Evolutionary conservation across 2,888 invertebrate species (phyloP), one percentile per base, ranked within the genome.

Genomic region (Caenorhabditis drosophilae): DNA sequence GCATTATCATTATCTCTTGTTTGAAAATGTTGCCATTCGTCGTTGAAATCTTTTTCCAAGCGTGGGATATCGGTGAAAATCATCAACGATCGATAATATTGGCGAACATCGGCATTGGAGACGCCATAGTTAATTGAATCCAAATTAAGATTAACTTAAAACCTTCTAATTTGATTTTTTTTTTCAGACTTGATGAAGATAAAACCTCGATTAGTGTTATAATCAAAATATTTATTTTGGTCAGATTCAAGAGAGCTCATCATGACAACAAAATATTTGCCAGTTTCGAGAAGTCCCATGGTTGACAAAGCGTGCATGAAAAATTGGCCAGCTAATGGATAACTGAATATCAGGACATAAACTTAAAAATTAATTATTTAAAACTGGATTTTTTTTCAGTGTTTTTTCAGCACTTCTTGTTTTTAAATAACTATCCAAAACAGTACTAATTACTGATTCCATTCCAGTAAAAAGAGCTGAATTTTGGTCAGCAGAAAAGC

Each of bases 261-360:
- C 59, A 60, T 56, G 1, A 68, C 40, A 22, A 68, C 54, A 36
- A 68, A 60, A 25, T 57, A 64, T 18, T 60, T 41, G 46, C 68
- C 68, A n/a, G 68, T 57, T 18, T 68, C 63, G 9, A 68, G 27
- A 35, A 68, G 50, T 23, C 68, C 68, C 50, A 68, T 34, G 2
- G 44, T 38, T 9, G 58, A 53, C 16, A 68, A 26, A 1, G 26
- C 52, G 40, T 56, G 48, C 50, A 63, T 42, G 20, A 68, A 59
- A 11, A 52, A 27, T 2, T 50, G 56, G 18, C 55, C 56, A 16
- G 49, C 20, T 2, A n/a, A n/a, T 15, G 55, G 52, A 11, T 34
- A 31, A 9, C 27, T n/a, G 1, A 60, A 25, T 0, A 66, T 35
- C 15, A 66, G 16, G 9, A 66, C 49, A 18, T 60, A 66, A 15